phyloP scores from a whole-genome alignment of 2,888 invertebrate genomes.

The Ormia ochracea region DNA sequence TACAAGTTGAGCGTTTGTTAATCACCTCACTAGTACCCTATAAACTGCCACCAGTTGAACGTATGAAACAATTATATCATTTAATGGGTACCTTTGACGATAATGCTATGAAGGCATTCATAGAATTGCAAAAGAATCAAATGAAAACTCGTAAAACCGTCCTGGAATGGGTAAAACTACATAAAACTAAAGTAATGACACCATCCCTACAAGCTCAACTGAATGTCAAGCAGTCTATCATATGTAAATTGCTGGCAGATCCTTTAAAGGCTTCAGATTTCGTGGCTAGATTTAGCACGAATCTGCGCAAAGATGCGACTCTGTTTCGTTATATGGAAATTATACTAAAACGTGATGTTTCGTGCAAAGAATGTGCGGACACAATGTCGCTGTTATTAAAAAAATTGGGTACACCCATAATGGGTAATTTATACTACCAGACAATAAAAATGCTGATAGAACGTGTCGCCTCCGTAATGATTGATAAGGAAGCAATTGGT shows the following conservation, averaged over 20 bases:
- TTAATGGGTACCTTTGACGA: conserved; percentile 95
- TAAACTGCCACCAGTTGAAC: conserved; percentile 87
- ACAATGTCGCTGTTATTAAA: conserved; percentile 89
- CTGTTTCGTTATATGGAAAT: conserved; percentile 89
- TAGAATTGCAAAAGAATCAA: conserved; percentile 95
- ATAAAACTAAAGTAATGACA: conserved; percentile 82
- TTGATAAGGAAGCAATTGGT: conserved; percentile 91
- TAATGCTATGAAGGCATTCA: conserved; percentile 94
- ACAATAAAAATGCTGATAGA: conserved; percentile 96
- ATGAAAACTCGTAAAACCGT: conserved; percentile 88
- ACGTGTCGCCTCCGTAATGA: conserved; percentile 96
- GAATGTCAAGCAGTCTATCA: conserved; percentile 79
- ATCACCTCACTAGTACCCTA: conserved; percentile 97
- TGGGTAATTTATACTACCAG: conserved; percentile 96
- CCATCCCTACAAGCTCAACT: conserved; percentile 85
- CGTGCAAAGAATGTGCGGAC: conserved; percentile 95
- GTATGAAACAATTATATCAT: conserved; percentile 95
- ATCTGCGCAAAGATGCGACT: conserved; percentile 84
- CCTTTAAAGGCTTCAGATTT: conserved; percentile 94
- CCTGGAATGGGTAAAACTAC: conserved; percentile 90
- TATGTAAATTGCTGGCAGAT: conserved; percentile 87
- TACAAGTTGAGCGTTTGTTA: conserved; percentile 92
- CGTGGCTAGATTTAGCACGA: conserved; percentile 87
- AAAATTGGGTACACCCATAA: conserved; percentile 94
- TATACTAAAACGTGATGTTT: conserved; percentile 91